A percentile compares a stretch with the other conserved stretches of the same genome.
These are phyloP conservation scores for Urocitellus parryii DNA, from an alignment of 2,113 vertebrate genomes.

Conservation along the genomic window DNA sequence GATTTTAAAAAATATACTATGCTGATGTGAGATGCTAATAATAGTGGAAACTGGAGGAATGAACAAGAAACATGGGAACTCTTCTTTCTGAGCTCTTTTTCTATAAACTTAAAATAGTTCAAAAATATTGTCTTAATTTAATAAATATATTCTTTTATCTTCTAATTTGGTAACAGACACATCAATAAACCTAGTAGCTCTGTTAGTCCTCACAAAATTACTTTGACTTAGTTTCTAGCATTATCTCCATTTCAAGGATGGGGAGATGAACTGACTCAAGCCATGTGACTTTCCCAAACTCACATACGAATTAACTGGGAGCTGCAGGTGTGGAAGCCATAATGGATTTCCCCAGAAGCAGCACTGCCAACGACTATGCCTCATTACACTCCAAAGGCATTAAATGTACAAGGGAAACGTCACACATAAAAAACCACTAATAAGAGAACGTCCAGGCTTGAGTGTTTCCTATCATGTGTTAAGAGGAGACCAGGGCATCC, in stretches of 20 bases:
- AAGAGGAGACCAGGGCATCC: background rate
- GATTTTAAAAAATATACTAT: background rate
- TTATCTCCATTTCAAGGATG: background rate
- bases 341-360: background rate
- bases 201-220: background rate
- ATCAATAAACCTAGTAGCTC: background rate
- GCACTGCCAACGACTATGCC: background rate
- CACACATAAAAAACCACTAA: background rate
- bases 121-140: slow-evolving; percentile 14
- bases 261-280: background rate
- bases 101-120: background rate
- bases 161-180: background rate
- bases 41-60: background rate
- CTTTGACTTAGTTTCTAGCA: background rate
- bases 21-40: background rate
- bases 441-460: background rate
- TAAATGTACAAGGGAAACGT: background rate
- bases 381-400: background rate
- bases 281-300: background rate
- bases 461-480: background rate
- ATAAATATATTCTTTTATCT: background rate
- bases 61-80: background rate
- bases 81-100: background rate
- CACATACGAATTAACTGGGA: background rate
- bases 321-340: background rate